These are phyloP conservation scores for Saxidomus purpurata DNA, from an alignment of 1,140 invertebrate species.

Conservation along the genomic window DNA sequence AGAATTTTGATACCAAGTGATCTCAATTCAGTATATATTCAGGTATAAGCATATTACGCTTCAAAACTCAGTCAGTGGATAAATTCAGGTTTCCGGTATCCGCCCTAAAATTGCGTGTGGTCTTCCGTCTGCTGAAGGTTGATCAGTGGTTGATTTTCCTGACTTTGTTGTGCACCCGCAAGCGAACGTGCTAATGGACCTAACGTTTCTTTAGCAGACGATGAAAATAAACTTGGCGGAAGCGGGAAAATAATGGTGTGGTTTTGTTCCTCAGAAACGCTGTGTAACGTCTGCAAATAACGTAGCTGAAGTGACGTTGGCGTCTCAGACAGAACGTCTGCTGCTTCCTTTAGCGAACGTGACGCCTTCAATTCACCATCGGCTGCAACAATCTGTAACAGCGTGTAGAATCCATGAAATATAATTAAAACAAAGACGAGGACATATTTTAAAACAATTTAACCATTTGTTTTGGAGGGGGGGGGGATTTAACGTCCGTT, in stretches of 20 bases:
- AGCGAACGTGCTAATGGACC: not conserved
- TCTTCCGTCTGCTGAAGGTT: not conserved
- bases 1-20: too few relatives aligned
- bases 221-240: not conserved
- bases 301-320: conserved; percentile 46
- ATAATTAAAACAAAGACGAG: too few relatives aligned
- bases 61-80: too few relatives aligned
- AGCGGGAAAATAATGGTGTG: conserved; percentile 46
- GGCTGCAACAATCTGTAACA: conserved; percentile 20
- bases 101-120: not conserved
- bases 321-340: conserved; percentile 38
- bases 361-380: conserved; percentile 58
- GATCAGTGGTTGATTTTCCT: not conserved
- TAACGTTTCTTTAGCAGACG: not conserved
- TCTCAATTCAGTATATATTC: too few relatives aligned
- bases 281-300: conserved; percentile 52
- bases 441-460: too few relatives aligned
- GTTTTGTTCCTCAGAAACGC: conserved; percentile 45
- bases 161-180: not conserved
- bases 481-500: too few relatives aligned
- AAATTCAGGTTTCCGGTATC: too few relatives aligned
- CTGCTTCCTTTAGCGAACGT: conserved; percentile 42
- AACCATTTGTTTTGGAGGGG: too few relatives aligned
- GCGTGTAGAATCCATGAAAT: too few relatives aligned
- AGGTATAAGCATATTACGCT: too few relatives aligned